These are phyloP conservation scores for Deilephila elpenor DNA, from an alignment of 2,888 invertebrate species.

Conservation along the genomic window DNA sequence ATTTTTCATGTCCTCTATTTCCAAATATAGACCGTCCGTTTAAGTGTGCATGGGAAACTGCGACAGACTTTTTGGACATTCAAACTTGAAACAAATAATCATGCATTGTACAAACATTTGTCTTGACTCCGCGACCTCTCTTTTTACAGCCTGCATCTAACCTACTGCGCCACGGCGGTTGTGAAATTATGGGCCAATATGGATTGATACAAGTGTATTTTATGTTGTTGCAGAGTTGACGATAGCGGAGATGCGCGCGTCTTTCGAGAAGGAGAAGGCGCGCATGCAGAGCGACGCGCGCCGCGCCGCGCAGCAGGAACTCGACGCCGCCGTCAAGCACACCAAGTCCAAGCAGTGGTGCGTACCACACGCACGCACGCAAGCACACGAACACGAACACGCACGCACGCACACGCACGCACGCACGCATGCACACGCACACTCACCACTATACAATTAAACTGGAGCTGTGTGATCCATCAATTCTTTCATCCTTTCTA, in stretches of 20 bases:
- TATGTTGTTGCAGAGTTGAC: constrained; percentile 82
- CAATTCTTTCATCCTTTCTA: no score
- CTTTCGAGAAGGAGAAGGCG: constrained; percentile 88
- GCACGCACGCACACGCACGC: neutral
- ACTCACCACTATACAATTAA: neutral
- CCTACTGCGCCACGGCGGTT: no score
- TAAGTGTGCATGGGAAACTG: no score
- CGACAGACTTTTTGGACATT: no score
- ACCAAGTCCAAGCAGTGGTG: constrained; percentile 95
- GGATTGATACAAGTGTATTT: neutral
- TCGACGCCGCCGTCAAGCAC: constrained; percentile 88
- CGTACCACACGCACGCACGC: constrained; percentile 31
- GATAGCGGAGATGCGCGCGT: constrained; percentile 88
- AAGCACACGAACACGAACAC: neutral
- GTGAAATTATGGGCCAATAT: no score
- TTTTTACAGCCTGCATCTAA: no score
- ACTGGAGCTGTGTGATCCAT: neutral
- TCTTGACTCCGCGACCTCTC: no score
- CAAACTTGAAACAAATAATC: no score
- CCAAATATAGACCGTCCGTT: no score
- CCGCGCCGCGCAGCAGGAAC: constrained; percentile 87
- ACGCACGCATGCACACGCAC: neutral
- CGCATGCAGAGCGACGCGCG: constrained; percentile 87
- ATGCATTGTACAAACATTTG: no score
- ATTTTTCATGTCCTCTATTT: no score